Evolutionary conservation across 2,797 vertebrate genomes (phyloP).

Genomic region (Danionella dracula): DNA sequence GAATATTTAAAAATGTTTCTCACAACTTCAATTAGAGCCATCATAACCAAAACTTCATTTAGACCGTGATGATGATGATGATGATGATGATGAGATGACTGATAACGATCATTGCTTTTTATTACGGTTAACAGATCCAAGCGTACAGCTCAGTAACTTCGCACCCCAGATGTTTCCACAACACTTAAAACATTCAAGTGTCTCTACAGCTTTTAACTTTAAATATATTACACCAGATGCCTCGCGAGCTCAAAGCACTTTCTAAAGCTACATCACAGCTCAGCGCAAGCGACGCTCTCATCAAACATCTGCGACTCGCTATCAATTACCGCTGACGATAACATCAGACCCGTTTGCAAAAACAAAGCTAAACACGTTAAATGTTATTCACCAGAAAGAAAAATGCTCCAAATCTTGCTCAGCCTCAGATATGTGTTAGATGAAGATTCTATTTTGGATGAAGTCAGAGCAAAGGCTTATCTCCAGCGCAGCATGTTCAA

Average conservation of each 20-base stretch:
- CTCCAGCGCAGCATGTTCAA: neutral
- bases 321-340: neutral
- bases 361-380: no score
- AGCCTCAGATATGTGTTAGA: neutral
- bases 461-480: neutral
- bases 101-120: slow-evolving; percentile 56
- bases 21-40: slow-evolving; percentile 20
- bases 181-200: slow-evolving; percentile 31
- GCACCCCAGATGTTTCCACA: slow-evolving; percentile 29
- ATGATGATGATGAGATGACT: no score
- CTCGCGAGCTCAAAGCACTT: slow-evolving; percentile 20
- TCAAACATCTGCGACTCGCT: slow-evolving; percentile 2
- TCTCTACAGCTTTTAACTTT: slow-evolving; percentile 19
- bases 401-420: neutral
- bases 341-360: neutral
- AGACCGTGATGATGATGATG: slow-evolving; percentile 59
- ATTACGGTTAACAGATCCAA: slow-evolving; percentile 60
- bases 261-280: slow-evolving; percentile 12
- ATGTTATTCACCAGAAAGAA: neutral
- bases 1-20: no score
- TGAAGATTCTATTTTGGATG: neutral
- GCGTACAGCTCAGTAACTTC: slow-evolving; percentile 55
- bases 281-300: neutral
- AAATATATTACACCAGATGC: slow-evolving; percentile 21
- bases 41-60: slow-evolving; percentile 37